These are phyloP conservation scores for Branchinecta lindahli DNA, from an alignment of 1,140 invertebrate species.

Conservation along the genomic window DNA sequence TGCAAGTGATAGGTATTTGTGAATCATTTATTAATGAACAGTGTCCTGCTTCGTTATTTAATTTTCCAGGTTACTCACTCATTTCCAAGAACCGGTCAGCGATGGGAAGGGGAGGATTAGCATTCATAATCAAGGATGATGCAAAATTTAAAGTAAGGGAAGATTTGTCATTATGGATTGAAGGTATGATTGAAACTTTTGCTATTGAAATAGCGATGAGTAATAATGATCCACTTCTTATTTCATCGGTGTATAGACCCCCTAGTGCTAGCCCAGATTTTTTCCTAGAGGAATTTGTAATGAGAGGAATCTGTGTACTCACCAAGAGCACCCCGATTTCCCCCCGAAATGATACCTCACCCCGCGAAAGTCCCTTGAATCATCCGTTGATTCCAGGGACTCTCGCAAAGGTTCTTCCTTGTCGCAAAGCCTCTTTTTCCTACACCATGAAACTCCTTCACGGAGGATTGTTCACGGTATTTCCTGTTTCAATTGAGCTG, in stretches of 20 bases:
- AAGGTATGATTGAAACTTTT: background rate
- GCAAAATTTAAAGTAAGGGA: conserved; percentile 9
- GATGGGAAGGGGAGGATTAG: background rate
- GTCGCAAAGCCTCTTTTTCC: no score
- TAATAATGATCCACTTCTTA: conserved; percentile 9
- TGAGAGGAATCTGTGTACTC: no score
- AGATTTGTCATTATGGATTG: background rate
- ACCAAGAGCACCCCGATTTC: no score
- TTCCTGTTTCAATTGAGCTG: no score
- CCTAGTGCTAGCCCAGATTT: background rate
- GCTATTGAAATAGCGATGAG: conserved; percentile 8
- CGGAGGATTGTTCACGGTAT: no score
- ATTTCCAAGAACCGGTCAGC: background rate
- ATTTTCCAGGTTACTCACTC: background rate
- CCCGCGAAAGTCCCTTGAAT: no score
- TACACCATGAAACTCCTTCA: no score
- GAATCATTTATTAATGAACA: conserved; percentile 5
- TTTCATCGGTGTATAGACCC: conserved; percentile 8
- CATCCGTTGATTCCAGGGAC: no score
- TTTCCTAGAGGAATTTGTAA: background rate
- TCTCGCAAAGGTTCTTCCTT: no score
- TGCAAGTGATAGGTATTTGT: background rate
- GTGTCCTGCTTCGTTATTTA: background rate
- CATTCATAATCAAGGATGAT: background rate
- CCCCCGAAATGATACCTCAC: no score